A percentile compares a stretch with the other conserved stretches of the same genome.
phyloP scores from a whole-genome alignment of 2,797 vertebrate genomes.

The Pristis pectinata region DNA sequence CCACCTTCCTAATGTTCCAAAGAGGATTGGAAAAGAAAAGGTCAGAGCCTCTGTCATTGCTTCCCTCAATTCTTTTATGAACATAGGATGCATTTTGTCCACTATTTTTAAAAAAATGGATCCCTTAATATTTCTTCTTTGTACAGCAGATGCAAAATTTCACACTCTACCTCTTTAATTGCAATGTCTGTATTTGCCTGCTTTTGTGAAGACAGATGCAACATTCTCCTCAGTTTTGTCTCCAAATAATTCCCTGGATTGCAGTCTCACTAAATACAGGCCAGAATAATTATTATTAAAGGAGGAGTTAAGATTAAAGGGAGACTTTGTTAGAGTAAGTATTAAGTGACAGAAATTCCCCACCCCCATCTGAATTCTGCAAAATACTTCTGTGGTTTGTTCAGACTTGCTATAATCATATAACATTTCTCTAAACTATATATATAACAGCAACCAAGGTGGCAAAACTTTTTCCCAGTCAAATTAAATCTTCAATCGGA shows the following conservation, averaged over 20 bases:
- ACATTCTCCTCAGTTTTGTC: not conserved
- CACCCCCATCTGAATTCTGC: not conserved
- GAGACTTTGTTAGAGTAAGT: no score
- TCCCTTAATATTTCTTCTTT: no score
- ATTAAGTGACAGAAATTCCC: not conserved
- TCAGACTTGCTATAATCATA: not conserved
- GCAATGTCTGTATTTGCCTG: no score
- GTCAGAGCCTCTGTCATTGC: no score
- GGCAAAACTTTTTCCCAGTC: not conserved
- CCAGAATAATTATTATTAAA: not conserved
- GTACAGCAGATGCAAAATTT: no score
- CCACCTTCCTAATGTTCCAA: no score
- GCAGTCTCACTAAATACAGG: not conserved
- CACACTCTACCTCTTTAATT: no score
- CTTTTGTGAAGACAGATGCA: not conserved
- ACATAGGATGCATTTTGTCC: no score
- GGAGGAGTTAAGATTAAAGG: not conserved
- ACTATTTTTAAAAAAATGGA: no score
- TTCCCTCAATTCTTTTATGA: no score
- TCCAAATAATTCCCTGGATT: not conserved
- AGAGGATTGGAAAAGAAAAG: no score
- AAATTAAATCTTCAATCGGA: not conserved
- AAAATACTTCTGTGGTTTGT: not conserved
- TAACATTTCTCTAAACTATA: not conserved
- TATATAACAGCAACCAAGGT: not conserved